Evolutionary conservation across 2,797 vertebrate genomes (phyloP), one percentile per base, ranked within the genome.

Genomic region (Mormyrops boulengeri): DNA sequence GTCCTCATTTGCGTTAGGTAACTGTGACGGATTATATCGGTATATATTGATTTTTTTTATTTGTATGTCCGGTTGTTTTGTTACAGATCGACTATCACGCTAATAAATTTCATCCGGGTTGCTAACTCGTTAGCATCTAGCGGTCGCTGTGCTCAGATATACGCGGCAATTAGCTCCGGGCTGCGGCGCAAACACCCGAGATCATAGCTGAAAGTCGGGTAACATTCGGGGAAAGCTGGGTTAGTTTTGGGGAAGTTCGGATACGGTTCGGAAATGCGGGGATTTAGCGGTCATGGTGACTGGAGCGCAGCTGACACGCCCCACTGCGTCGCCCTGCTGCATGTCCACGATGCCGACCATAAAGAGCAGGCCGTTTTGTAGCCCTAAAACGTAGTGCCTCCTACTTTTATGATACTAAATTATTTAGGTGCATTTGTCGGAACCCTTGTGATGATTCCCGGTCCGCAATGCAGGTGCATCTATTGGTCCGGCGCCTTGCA

Each of bases 381-480:
- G 9, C 77, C 41, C 77, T 30, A 47, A 47, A 82, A 77, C 34
- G 69, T 77, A 77, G 41, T 22, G 3, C 19, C 41, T 17, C 19
- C 47, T 52, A 12, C 84, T 5, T 85, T 26, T 50, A 47, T 52
- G 22, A 53, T 50, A 47, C 9, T 50, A 85, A 52, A 85, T 52
- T 44, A 52, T 85, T 50, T 30, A 50, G 26, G 44, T 49, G 84
- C 84, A 77, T 77, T 77, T 77, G 34, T 77, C 69, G 34, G 69
- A 41, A 77, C 12, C 47, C 12, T 19, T 52, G 77, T 52, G 47
- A 22, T 38, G 52, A 91, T 94, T 92, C 95, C 93, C 94, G 95
- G 94, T 96, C 96, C 96, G 96, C 96, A 97, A 94, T 97, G 96
- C 96, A 96, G 96, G 95, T 50, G 47, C 26, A 85, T 52, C 44